Evolutionary conservation across 2,113 vertebrate genomes (phyloP).

Genomic region (Pachycephala philippinensis): DNA sequence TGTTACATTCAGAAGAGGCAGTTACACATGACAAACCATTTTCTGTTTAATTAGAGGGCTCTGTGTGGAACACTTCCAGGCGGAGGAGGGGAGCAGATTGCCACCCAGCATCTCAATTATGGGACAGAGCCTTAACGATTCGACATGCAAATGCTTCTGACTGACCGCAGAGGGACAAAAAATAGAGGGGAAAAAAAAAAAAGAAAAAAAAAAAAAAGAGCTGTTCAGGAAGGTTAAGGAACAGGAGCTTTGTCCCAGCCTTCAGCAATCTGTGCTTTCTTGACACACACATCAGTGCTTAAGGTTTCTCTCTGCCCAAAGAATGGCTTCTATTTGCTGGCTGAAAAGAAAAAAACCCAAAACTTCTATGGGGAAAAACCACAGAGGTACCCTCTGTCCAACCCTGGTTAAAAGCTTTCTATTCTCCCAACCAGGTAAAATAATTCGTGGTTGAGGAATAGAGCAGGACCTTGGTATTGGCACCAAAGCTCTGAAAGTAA

Average conservation of each 20-base stretch:
- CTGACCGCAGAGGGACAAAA: neutral
- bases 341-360: slow-evolving; percentile 22
- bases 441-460: neutral
- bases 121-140: slow-evolving; percentile 44
- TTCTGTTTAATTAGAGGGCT: slow-evolving; percentile 75
- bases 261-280: neutral
- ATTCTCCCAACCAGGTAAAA: neutral
- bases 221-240: neutral
- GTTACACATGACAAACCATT: slow-evolving; percentile 68
- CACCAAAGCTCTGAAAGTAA: slow-evolving; percentile 52
- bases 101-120: slow-evolving; percentile 62
- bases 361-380: slow-evolving; percentile 13
- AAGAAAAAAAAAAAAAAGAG: fast-evolving
- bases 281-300: neutral
- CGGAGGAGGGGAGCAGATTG: slow-evolving; percentile 71
- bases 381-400: neutral
- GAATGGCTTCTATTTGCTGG: slow-evolving; percentile 45
- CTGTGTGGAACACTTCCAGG: slow-evolving; percentile 71
- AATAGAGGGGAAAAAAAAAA: fast-evolving
- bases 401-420: slow-evolving; percentile 25
- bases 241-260: neutral
- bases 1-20: slow-evolving; percentile 60
- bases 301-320: slow-evolving; percentile 16
- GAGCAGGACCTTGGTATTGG: neutral
- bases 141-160: slow-evolving; percentile 19